Evolutionary conservation across 2,113 vertebrate species (phyloP), one percentile per base, ranked within the genome.

Genomic region (Onychostoma macrolepis): DNA sequence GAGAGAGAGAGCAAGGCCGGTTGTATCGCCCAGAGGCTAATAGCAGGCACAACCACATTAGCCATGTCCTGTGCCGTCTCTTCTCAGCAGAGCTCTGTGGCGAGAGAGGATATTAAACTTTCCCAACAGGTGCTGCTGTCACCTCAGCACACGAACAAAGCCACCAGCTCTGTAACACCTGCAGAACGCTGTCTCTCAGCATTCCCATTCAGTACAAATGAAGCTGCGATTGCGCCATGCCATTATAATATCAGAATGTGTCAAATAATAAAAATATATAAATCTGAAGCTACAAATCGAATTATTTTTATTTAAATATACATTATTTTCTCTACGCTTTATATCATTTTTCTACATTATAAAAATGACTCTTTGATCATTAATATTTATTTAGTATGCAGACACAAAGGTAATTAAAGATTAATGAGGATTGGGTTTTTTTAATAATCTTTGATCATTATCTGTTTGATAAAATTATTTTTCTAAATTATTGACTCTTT

Each of bases 101-200:
- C 2, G 30, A 77, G 74, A 90, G 87, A 89, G 85, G 89, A 92
- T 90, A 92, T 93, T 93, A 94, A 91, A 91, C 86, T 86, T 90
- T 90, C 91, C 86, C 91, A 93, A 87, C 93, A 93, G 92, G 91
- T 93, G 92, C 74, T 88, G 86, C 78, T 86, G 88, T 82, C 56
- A 24, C 72, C 71, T 50, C 41, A 53, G 7, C 71, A 48, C 41
- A 72, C 41, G 21, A 2, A 61, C 79, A 77, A 36, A 48, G n/a
- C 75, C 72, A 58, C 53, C 2, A 7, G 53, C 50, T 50, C 48
- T 50, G 11, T 48, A 48, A 48, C 12, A 48, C 48, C 50, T 2
- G 43, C 50, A 53, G 15, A 19, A 53, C 50, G 6, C 50, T 0
- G 5, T 53, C 6, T 53, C 0, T 53, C 0, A 24, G 56, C 56